Conservation (phyloP, 1,140 invertebrate genomes). For the Vanessa tameamea region DNA sequence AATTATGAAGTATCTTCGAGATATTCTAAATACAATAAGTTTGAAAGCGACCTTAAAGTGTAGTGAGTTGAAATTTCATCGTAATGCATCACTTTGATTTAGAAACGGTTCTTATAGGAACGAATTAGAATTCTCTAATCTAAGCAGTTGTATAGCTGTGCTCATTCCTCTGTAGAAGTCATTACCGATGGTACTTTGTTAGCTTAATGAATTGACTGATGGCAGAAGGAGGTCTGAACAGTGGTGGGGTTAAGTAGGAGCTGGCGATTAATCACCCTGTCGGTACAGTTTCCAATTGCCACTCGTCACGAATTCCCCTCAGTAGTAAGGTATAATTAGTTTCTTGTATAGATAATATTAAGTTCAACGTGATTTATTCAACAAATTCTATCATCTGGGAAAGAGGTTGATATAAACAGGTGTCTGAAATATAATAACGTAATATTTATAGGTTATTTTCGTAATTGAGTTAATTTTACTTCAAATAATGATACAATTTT, state of each 20-base stretch:
- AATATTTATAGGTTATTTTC: no score
- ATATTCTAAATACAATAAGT: conserved; percentile 35
- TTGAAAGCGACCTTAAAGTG: not conserved
- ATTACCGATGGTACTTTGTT: conserved; percentile 76
- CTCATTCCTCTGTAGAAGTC: conserved; percentile 63
- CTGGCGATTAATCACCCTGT: conserved; percentile 77
- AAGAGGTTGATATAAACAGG: not conserved
- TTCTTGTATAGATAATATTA: conserved; percentile 39
- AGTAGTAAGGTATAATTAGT: conserved; percentile 57
- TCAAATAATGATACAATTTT: no score
- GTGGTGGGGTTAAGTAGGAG: conserved; percentile 75
- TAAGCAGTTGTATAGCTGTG: conserved; percentile 53
- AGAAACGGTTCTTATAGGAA: conserved; percentile 24
- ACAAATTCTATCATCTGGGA: not conserved
- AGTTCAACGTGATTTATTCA: not conserved
- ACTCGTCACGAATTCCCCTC: conserved; percentile 70
- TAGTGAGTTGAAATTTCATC: conserved; percentile 11
- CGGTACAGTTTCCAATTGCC: conserved; percentile 74
- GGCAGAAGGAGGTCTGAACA: conserved; percentile 68
- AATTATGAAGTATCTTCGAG: conserved; percentile 50
- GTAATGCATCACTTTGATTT: conserved; percentile 29
- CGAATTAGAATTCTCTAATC: conserved; percentile 38
- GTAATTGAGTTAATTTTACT: no score
- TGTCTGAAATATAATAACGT: not conserved
- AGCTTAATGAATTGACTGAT: conserved; percentile 79